Conservation (phyloP, 2,113 vertebrate genomes). For the Vulpes ferrilata region DNA sequence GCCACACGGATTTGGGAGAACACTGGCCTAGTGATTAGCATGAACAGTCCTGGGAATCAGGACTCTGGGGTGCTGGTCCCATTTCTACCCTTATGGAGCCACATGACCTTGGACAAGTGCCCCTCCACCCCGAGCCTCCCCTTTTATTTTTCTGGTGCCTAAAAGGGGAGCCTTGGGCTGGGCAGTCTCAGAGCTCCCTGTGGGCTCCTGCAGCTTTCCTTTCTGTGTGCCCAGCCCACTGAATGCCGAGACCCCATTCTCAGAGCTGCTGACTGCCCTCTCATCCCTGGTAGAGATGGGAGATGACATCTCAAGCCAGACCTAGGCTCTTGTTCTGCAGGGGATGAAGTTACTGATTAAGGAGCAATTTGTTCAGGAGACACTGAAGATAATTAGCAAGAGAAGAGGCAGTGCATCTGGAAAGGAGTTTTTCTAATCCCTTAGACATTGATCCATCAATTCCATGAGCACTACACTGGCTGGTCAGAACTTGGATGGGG, state of each 20-base stretch:
- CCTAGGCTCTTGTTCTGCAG: not conserved
- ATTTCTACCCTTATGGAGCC: not conserved
- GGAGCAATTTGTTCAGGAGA: conserved; percentile 43
- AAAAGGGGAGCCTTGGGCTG: not conserved
- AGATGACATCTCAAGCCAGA: not conserved
- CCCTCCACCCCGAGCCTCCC: not conserved
- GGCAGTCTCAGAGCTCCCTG: not conserved
- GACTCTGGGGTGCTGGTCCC: not conserved
- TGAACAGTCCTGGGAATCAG: not conserved
- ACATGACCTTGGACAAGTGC: not conserved
- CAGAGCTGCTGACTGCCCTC: not conserved
- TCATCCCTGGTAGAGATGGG: not conserved
- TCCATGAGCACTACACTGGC: not conserved
- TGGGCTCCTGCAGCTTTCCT: not conserved
- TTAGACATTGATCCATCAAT: not conserved
- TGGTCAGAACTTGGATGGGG: not conserved
- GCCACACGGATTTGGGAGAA: not conserved
- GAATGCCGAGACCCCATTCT: not conserved
- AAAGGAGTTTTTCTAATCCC: conserved; percentile 48
- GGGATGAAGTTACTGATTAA: conserved; percentile 44
- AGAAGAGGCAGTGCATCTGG: not conserved
- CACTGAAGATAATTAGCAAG: conserved; percentile 43
- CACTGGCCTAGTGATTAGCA: not conserved
- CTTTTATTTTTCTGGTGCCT: not conserved
- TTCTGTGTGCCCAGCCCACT: not conserved